Conservation (phyloP, 2,113 vertebrate genomes). For the Neolamprologus longior region DNA sequence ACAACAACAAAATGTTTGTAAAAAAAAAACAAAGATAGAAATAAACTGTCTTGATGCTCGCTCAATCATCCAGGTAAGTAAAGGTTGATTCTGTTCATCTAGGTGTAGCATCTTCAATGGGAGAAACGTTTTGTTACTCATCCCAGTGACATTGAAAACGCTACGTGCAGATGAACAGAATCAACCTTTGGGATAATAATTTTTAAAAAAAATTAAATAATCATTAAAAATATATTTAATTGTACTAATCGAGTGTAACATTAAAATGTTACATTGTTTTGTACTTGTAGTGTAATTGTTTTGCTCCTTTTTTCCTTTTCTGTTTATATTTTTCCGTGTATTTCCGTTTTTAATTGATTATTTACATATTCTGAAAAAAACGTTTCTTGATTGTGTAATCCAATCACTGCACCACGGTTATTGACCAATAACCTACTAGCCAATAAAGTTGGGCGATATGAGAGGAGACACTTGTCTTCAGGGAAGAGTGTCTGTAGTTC, state of each 20-base stretch:
- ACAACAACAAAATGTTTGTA: background rate
- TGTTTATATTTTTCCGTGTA: background rate
- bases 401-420: background rate
- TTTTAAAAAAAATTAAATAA: background rate
- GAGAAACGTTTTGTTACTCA: background rate
- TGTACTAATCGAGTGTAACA: background rate
- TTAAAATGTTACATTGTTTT: background rate
- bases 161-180: background rate
- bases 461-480: background rate
- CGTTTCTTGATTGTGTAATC: background rate
- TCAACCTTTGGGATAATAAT: background rate
- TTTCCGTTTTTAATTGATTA: fast-evolving
- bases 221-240: background rate
- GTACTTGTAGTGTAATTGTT: background rate
- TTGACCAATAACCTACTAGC: background rate
- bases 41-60: background rate
- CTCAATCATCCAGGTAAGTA: background rate
- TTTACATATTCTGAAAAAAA: background rate
- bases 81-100: background rate
- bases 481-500: background rate
- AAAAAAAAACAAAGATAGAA: background rate
- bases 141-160: background rate
- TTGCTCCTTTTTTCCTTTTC: background rate
- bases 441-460: fast-evolving
- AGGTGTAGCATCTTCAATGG: background rate